phyloP scores from a whole-genome alignment of 2,797 vertebrate genomes.

The Mus spretus region DNA sequence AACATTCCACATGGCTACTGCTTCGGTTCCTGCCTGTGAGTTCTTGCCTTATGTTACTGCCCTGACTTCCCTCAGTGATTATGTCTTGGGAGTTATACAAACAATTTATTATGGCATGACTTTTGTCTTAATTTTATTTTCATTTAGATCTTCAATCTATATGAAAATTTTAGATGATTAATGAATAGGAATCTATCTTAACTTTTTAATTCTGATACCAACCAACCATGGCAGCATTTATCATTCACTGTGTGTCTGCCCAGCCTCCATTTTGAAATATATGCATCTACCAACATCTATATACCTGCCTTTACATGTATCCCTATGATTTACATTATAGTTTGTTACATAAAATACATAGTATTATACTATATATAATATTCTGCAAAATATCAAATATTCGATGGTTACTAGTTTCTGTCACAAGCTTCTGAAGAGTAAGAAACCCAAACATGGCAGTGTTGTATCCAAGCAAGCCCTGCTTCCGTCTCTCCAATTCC shows the following conservation, averaged over 20 bases:
- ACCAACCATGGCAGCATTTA: too few species aligned
- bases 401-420: constrained; percentile 30
- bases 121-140: too few species aligned
- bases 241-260: too few species aligned
- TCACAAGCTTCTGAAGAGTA: not conserved
- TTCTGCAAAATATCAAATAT: not conserved
- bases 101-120: too few species aligned
- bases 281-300: not conserved
- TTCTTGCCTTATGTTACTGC: not conserved
- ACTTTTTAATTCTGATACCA: too few species aligned
- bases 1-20: not conserved
- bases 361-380: not conserved
- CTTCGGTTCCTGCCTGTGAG: not conserved
- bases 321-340: constrained; percentile 13
- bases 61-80: not conserved
- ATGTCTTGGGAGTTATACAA: not conserved
- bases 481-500: not conserved
- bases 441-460: not conserved
- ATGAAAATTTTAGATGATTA: too few species aligned
- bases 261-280: not conserved
- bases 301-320: not conserved
- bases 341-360: not conserved
- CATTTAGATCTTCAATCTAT: too few species aligned
- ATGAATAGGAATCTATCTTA: too few species aligned
- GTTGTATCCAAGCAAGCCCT: not conserved